These are phyloP conservation scores for Shargacucullia verbasci DNA, from an alignment of 2,888 invertebrate genomes.

Conservation along the genomic window DNA sequence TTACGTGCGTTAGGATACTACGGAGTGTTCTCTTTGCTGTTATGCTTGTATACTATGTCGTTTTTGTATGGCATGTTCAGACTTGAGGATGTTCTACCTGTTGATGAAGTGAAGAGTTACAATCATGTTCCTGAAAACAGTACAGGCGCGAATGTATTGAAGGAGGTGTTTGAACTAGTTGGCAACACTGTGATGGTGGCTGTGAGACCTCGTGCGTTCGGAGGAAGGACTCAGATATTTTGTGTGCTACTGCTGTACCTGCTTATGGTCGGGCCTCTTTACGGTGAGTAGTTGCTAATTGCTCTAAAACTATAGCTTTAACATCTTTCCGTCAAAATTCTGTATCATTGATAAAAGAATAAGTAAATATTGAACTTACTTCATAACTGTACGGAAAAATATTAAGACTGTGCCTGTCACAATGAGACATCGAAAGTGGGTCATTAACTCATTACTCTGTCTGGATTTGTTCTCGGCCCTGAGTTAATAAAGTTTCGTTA, in stretches of 20 bases:
- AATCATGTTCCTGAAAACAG: conserved; percentile 36
- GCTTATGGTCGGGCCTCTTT: conserved; percentile 85
- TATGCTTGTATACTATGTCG: conserved; percentile 72
- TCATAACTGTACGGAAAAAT: conserved; percentile 21
- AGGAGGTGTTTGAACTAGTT: conserved; percentile 76
- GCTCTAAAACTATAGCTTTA: neutral
- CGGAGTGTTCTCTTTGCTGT: conserved; percentile 80
- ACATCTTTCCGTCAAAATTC: neutral
- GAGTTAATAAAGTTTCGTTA: conserved; percentile 49
- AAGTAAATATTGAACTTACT: conserved; percentile 20
- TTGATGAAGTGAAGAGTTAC: conserved; percentile 47
- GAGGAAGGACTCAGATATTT: conserved; percentile 77
- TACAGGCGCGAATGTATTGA: conserved; percentile 61
- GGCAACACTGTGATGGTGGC: conserved; percentile 81
- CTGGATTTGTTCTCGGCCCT: conserved; percentile 47
- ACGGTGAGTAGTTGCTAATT: conserved; percentile 74
- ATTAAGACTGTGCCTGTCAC: conserved; percentile 25
- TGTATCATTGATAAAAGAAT: conserved; percentile 5
- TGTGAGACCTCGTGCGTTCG: conserved; percentile 71
- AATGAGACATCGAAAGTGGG: conserved; percentile 45
- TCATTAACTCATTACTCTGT: conserved; percentile 54
- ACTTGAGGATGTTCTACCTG: conserved; percentile 75
- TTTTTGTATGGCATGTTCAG: conserved; percentile 78
- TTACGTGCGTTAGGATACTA: conserved; percentile 82
- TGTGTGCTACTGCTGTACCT: conserved; percentile 79